phyloP scores from a whole-genome alignment of 2,888 invertebrate species.

The Orchestes rusci region DNA sequence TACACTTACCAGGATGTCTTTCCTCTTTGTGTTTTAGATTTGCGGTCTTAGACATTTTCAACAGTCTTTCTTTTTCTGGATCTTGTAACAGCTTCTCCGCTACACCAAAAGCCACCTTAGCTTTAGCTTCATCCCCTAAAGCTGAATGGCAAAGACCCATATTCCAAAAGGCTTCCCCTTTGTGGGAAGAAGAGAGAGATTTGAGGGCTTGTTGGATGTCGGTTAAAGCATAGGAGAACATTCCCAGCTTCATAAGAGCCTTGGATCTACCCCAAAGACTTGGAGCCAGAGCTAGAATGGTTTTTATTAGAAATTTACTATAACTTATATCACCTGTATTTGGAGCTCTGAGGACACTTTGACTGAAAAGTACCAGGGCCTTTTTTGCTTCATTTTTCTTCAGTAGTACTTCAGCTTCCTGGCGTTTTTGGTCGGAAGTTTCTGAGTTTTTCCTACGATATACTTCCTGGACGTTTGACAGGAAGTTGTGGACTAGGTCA shows the following conservation, averaged over 20 bases:
- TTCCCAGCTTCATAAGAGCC: constrained; percentile 51
- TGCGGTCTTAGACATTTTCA: constrained; percentile 8
- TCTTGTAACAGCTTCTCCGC: constrained; percentile 52
- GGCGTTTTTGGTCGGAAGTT: constrained; percentile 53
- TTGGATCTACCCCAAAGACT: constrained; percentile 62
- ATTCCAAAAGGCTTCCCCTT: constrained; percentile 60
- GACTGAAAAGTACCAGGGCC: constrained; percentile 59
- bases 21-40: too few relatives aligned
- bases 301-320: not conserved
- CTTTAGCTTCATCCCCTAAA: constrained; percentile 52
- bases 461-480: constrained; percentile 60
- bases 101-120: constrained; percentile 58
- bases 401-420: constrained; percentile 55
- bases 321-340: constrained; percentile 44
- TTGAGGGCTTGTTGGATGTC: constrained; percentile 63
- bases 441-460: constrained; percentile 59
- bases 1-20: not conserved
- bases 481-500: constrained; percentile 22
- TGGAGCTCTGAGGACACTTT: constrained; percentile 68
- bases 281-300: constrained; percentile 50
- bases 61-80: constrained; percentile 18
- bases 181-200: constrained; percentile 54
- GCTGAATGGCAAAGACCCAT: constrained; percentile 64
- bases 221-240: constrained; percentile 54
- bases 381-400: constrained; percentile 49